Evolutionary conservation across 2,113 vertebrate species (phyloP).

Genomic region (Entomyzon cyanotis): DNA sequence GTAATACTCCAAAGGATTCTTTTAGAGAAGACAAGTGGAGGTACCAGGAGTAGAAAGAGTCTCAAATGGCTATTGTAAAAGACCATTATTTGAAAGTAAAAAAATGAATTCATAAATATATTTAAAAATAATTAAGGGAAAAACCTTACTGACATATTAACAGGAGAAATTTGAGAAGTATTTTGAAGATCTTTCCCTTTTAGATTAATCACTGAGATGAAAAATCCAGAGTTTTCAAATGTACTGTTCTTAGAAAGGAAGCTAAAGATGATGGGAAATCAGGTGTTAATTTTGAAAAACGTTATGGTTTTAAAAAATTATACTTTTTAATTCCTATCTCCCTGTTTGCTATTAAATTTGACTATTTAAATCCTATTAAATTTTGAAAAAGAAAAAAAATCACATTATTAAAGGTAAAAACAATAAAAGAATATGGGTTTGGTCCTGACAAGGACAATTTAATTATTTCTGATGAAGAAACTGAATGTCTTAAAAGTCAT

Average conservation of each 20-base stretch:
- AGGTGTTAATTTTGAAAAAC: background rate
- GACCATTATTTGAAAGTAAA: background rate
- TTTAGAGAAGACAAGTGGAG: background rate
- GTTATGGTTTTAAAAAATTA: background rate
- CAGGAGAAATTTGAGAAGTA: background rate
- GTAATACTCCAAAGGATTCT: background rate
- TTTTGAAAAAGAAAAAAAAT: background rate
- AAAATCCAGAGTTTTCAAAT: background rate
- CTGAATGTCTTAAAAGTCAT: background rate
- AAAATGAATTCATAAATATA: background rate
- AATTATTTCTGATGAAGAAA: background rate
- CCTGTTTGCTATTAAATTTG: background rate
- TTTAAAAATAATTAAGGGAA: background rate
- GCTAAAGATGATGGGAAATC: background rate
- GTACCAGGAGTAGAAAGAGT: background rate
- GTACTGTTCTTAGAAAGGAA: background rate
- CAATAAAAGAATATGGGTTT: background rate
- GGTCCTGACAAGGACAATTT: background rate
- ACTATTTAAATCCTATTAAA: background rate
- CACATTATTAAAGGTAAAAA: background rate
- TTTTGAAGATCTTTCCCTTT: background rate
- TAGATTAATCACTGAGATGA: background rate
- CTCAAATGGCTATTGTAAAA: background rate
- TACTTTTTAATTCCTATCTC: background rate
- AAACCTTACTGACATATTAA: background rate